Base-by-base conservation (phyloP, 2,113 vertebrate genomes). In the Neodontobutis hainanensis region DNA sequence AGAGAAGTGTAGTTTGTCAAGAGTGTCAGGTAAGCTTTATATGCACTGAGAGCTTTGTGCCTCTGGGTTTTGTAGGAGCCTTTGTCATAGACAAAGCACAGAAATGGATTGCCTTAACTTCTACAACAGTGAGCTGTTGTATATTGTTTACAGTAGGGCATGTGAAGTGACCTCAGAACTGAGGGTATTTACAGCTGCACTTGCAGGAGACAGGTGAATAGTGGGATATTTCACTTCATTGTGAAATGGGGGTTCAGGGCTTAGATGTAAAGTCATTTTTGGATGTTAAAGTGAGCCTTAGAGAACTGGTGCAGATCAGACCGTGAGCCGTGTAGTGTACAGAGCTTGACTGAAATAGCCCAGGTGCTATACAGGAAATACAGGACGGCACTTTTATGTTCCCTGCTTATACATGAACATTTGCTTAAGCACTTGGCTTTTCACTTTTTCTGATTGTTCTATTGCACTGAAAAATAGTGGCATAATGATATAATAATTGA, bases 281-380 rank as follows among this genome's bases (percentile, higher is more conserved):
- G 85, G 70, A 79, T 85, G 73, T 79, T 83, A 76, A 85, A 87
- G 83, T 74, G 78, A 90, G 87, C 78, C 85, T 89, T 80, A 75
- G 73, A 69, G 68, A 68, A 62, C 88, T 92, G 92, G 91, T 92
- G 91, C 92, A 92, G 91, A 92, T 88, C 91, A 90, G 90, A 92
- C 84, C 58, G 57, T 66, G 85, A 89, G 85, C 85, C 79, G 68
- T 73, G 81, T 67, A 32, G 65, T 89, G 82, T 80, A 65, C 61
- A 81, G 78, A 87, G 70, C 64, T 78, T 82, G 80, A 77, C 81
- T 82, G 71, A 86, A 55, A 68, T 27, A 77, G 67, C 78, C 71
- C 68, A 49, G 77, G 82, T 87, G 76, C 80, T 87, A 70, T 75
- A 79, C 86, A 84, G 38, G 38, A 40, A 83, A 69, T n/a, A 73